Base-by-base conservation (phyloP, 2,113 vertebrate genomes). In the Pagrus major region DNA sequence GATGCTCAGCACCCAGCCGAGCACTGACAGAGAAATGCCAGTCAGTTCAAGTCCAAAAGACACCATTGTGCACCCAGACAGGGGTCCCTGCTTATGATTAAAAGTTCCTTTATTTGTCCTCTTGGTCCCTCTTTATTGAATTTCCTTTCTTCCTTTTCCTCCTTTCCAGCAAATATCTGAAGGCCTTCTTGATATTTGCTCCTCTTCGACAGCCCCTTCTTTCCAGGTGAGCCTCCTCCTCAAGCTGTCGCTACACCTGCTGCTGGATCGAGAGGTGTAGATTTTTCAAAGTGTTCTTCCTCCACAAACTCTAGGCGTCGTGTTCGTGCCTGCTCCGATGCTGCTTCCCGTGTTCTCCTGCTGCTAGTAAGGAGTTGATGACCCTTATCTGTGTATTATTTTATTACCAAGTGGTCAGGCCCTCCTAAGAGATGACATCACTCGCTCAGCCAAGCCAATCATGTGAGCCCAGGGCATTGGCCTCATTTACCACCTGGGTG, bases 1-100 rank as follows among this genome's bases (percentile, higher is more conserved):
- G 52, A 98, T 92, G 65, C 93, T 90, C 92, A 96, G 92, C 58
- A 96, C 4, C 97, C 96, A 97, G 9, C 98, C 98, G 74, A 99
- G 44, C 82, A 95, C 92, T 0, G 96, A 94, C 72, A 99, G 92
- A 33, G 88, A 33, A 42, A 96, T 83, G 14, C 97, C 98, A 0
- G 94, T 61, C 58, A 99, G 94, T 93, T 99, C 97, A 90, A 98
- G 92, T 60, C 94, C 98, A 81, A 96, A 92, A 29, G 97, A 96
- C 89, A 81, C 89, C 95, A 96, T 96, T 0, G 81, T 86, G 47
- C 25, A 37, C 42, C 10, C 6, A 35, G 51, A 64, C 9, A 55
- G 21, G 20, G 0, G 59, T 64, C 11, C 33, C 23, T 21, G 72
- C 58, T 51, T 31, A 39, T 35, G 47, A 73, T 58, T 21, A 33